Base-by-base conservation (phyloP, 1,140 invertebrate species). In the Papilio helenus region DNA sequence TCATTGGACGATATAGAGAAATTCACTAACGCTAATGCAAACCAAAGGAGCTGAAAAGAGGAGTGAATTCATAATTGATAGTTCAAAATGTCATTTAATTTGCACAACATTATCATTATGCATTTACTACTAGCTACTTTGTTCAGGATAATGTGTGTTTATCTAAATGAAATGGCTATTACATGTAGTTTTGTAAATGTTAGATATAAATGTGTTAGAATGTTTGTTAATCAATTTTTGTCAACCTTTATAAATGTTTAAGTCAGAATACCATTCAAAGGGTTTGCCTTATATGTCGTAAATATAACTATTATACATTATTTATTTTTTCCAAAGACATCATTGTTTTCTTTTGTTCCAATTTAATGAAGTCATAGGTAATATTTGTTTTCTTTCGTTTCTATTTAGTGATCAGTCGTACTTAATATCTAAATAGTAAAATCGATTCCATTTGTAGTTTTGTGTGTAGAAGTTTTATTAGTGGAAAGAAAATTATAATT, bases 1-100 rank as follows among this genome's bases (percentile, higher is more conserved):
- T 94, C 94, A 73, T 87, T 95, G 74, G 94, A 95, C 87, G 94
- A 95, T 83, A 95, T 95, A 86, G 94, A 95, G 85, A 94, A 94
- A 86, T 92, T 95, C 82, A 92, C 93, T 14, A 92, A 93, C 79
- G 85, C 92, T 71, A 94, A 94, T 88, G 93, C 93, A 42, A 94
- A 94, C 86, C 93, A 94, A 91, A 86, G 93, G 79, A 94, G 93
- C 92, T 94, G 93, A 94, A 94, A 94, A 91, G 92, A 94, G 89
- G 92, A 94, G 85, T 94, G 90, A 93, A 81, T 84, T 80, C 61
- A 80, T 65, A 65, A 51, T 80, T 71, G 72, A 61, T 79, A 79
- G 78, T 79, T 79, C 74, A 83, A 82, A 78, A 79, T 76, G 42
- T 73, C 44, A 80, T 79, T 82, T 73, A 77, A 74, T 78, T 80